Evolutionary conservation across 2,797 vertebrate genomes (phyloP).

Genomic region (Gadopsis marmoratus): DNA sequence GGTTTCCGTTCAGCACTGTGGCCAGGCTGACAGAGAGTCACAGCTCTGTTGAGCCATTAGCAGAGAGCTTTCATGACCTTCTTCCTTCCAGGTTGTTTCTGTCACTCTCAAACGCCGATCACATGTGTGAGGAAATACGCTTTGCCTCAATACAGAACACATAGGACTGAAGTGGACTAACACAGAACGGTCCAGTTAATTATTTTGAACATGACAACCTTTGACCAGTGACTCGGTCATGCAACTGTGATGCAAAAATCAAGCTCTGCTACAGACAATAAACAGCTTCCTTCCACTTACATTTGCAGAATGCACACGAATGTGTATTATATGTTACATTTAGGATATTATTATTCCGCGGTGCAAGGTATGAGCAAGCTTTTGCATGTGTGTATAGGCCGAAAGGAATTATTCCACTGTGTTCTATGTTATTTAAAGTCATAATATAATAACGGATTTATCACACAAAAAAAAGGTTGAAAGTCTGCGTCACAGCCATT

Average conservation of each 20-base stretch:
- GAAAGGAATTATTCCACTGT: not conserved
- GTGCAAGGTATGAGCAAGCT: not conserved
- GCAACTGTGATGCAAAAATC: not conserved
- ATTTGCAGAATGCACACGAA: not conserved
- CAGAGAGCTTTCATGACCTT: not conserved
- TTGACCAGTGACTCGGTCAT: not conserved
- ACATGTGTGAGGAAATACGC: not conserved
- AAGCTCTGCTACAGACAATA: not conserved
- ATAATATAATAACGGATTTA: slow-evolving; percentile 11
- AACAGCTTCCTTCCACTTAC: not conserved
- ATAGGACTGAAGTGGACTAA: not conserved
- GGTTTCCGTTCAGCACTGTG: too few species aligned
- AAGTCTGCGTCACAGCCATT: not conserved
- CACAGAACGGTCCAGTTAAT: too few species aligned
- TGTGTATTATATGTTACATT: not conserved
- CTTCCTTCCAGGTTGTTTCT: not conserved
- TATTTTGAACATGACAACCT: not conserved
- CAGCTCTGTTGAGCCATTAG: too few species aligned
- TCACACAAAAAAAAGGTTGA: not conserved
- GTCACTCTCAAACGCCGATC: not conserved
- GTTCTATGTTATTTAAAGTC: not conserved
- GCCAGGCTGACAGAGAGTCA: too few species aligned
- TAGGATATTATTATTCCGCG: not conserved
- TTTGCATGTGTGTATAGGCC: not conserved
- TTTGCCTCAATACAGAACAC: not conserved